These are phyloP conservation scores for Caranx melampygus DNA, from an alignment of 2,113 vertebrate genomes.

Conservation along the genomic window DNA sequence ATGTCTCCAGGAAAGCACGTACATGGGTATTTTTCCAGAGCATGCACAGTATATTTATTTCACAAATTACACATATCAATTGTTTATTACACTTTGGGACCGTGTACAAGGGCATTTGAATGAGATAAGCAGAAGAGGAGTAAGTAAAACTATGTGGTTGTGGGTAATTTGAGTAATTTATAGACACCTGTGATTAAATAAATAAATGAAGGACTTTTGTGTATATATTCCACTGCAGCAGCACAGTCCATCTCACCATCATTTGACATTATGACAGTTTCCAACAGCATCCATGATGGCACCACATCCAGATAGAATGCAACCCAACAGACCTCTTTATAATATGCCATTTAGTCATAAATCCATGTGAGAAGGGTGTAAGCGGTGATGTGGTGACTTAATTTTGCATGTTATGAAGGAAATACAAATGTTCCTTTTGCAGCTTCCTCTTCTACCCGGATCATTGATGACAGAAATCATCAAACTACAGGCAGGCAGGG, in stretches of 20 bases:
- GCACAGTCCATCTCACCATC: background rate
- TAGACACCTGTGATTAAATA: background rate
- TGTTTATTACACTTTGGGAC: constrained; percentile 15
- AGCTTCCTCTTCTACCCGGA: too few relatives aligned
- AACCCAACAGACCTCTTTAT: background rate
- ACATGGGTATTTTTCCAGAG: constrained; percentile 35
- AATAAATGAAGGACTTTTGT: background rate
- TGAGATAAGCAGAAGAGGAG: background rate
- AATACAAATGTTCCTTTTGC: background rate
- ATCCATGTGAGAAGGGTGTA: background rate
- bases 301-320: background rate
- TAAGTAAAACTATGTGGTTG: constrained; percentile 2
- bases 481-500: background rate
- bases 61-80: constrained; percentile 14
- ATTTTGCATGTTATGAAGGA: background rate
- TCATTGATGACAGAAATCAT: background rate
- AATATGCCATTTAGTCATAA: constrained; percentile 15
- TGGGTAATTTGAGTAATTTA: background rate
- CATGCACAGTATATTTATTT: constrained; percentile 36
- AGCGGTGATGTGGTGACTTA: too few relatives aligned
- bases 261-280: background rate
- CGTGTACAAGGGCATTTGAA: background rate
- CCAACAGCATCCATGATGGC: background rate
- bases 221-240: background rate
- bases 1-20: constrained; percentile 34